Percentiles rank a stretch among this genome's conserved stretches.
Evolutionary conservation across 2,888 invertebrate species (phyloP).

Genomic region (Agriopis marginaria): DNA sequence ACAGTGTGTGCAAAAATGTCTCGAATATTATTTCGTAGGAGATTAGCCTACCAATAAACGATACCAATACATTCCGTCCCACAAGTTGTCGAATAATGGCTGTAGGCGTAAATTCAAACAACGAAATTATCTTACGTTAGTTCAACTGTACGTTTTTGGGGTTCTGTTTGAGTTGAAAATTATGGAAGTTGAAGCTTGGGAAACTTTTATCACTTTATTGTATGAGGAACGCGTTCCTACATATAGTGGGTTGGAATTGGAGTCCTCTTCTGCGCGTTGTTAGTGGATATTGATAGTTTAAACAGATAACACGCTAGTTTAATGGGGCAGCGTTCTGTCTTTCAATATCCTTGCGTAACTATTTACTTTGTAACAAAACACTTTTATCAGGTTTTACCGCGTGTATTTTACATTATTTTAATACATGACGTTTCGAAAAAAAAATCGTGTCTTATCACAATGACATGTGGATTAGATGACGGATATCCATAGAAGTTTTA

Average conservation of each 20-base stretch:
- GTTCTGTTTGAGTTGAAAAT: constrained; percentile 24
- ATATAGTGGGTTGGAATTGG: not conserved
- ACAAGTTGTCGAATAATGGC: constrained; percentile 23
- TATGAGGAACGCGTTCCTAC: constrained; percentile 9
- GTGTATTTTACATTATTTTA: too few relatives aligned
- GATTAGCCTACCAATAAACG: constrained; percentile 3
- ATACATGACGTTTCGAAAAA: too few relatives aligned
- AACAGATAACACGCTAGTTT: too few relatives aligned
- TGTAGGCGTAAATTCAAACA: constrained; percentile 29
- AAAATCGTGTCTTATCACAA: too few relatives aligned
- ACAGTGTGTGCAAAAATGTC: too few relatives aligned
- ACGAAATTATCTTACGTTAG: constrained; percentile 32
- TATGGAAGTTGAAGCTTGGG: constrained; percentile 15
- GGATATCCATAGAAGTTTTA: too few relatives aligned
- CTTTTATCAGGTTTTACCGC: too few relatives aligned
- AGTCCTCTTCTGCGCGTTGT: not conserved
- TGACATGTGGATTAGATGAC: too few relatives aligned
- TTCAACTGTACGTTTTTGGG: constrained; percentile 22
- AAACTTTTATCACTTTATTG: constrained; percentile 26
- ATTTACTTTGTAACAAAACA: too few relatives aligned
- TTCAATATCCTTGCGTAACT: too few relatives aligned
- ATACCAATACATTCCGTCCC: constrained; percentile 7
- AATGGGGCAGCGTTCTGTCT: too few relatives aligned
- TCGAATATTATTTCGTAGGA: not conserved
- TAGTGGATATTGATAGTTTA: too few relatives aligned